Evolutionary conservation across 2,113 vertebrate species (phyloP).

Genomic region (Xiphorhynchus elegans): DNA sequence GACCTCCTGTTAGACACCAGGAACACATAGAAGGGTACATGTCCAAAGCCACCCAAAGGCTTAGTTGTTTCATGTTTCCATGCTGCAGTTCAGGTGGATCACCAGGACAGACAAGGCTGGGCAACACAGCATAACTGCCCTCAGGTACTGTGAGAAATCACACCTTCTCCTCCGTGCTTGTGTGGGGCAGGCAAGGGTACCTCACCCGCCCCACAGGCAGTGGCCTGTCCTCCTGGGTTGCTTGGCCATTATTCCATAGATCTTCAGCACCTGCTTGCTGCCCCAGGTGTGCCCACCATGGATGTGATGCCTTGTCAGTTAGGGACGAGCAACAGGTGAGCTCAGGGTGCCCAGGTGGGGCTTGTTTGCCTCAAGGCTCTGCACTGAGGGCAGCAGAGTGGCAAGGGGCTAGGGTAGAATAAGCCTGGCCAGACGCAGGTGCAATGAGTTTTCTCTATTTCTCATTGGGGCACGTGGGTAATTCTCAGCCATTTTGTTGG

Average conservation of each 20-base stretch:
- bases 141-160: rapidly evolving
- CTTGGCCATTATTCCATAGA: rapidly evolving
- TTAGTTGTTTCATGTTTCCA: rapidly evolving
- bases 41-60: rapidly evolving
- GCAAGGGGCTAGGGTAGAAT: not conserved
- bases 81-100: not conserved
- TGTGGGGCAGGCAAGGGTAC: rapidly evolving
- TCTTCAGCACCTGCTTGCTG: not conserved
- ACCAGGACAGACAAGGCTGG: not conserved
- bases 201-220: not conserved
- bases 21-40: rapidly evolving
- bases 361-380: not conserved
- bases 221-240: not conserved
- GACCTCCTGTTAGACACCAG: not conserved
- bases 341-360: too few species aligned
- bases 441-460: not conserved
- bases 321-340: not conserved
- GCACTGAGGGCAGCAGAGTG: rapidly evolving
- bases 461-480: not conserved
- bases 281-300: not conserved
- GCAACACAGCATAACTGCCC: rapidly evolving
- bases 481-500: not conserved
- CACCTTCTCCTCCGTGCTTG: not conserved
- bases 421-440: rapidly evolving
- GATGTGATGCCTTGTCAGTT: rapidly evolving